Base-by-base conservation (phyloP, 2,797 vertebrate genomes). In the Acrossocheilus wenchowensis region DNA sequence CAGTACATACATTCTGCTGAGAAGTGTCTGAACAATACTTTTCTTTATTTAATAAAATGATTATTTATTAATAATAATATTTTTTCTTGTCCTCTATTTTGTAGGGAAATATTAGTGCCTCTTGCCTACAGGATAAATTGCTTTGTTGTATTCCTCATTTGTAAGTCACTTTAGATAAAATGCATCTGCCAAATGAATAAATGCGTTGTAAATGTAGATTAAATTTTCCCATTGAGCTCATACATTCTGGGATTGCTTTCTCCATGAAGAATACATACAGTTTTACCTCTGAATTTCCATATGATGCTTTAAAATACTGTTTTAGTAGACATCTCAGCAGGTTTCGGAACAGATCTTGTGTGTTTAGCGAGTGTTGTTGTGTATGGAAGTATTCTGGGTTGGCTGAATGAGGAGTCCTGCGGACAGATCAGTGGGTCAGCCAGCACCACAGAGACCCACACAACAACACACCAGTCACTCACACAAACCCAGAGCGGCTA, bases 391-490 rank as follows among this genome's bases (percentile, higher is more conserved):
- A 81, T 48, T 81, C 43, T 81, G 78, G 60, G n/a, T 62, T 62
- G 77, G 39, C 36, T 79, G n/a, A 68, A 81, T 15, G 41, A 68
- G 62, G 11, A 74, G 43, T 48, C 43, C 72, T 74, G 72, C 12
- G n/a, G 26, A 66, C n/a, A 81, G 78, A 81, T 50, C 78, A 48
- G 41, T 79, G 39, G 77, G 54, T 79, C 77, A 68, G 26, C 78
- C 62, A 81, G 26, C 62, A 79, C 39, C 54, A 79, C 57, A 19
- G 54, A 79, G 77, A 79, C 23, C 39, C 54, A 62, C 54, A 78
- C 39, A 78, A 78, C 39, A 78, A 43, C 54, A 62, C 77, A 41
- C 41, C 36, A 45, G 41, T 66, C 41, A 80, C 41, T 80, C 64
- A 45, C 26, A 81, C 60, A 48, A 48, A 68, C 78, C 60, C 62